Base-by-base conservation (phyloP, 2,113 vertebrate genomes). In the Seriola aureovittata region DNA sequence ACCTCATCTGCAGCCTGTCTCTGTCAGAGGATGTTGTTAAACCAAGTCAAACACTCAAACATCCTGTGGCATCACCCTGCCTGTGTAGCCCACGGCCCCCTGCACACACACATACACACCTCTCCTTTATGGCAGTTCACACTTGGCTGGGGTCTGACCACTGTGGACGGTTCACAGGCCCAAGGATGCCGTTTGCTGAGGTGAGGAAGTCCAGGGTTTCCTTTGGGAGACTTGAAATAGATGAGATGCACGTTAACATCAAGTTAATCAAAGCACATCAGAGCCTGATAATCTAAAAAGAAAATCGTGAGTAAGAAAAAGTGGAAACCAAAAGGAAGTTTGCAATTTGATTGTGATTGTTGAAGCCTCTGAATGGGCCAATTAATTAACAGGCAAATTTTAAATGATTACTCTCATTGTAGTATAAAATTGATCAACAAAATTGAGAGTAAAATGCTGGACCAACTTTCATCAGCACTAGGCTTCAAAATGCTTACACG, bases 21-120 rank as follows among this genome's bases (percentile, higher is more conserved):
- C 90, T 92, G 81, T 88, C 89, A 93, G 93, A 95, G 94, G 95
- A 95, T 95, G 95, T 95, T 95, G 93, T 95, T 95, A 94, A 94
- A 94, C 90, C 89, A 94, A 93, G 87, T 92, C 92, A 96, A 95
- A 94, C 93, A 95, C 88, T 95, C 89, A 94, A 95, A 95, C 94
- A 95, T 96, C 95, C 94, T 95, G 95, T 90, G 88, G 81, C 91
- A 93, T 90, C 93, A 84, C 84, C 83, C 84, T 82, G 81, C 79
- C 72, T 75, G 78, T 64, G 50, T 54, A 50, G 34, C 74, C 66
- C 69, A 71, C 73, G 75, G 46, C 55, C 46, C 52, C 68, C 71
- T 71, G 67, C 63, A 50, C 75, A 81, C 63, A 65, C 38, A 59
- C 57, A 76, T 55, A 71, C 29, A 59, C 38, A 65, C n/a, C 14